Conservation (phyloP, 2,888 invertebrate genomes). For the Cephus runcator region DNA sequence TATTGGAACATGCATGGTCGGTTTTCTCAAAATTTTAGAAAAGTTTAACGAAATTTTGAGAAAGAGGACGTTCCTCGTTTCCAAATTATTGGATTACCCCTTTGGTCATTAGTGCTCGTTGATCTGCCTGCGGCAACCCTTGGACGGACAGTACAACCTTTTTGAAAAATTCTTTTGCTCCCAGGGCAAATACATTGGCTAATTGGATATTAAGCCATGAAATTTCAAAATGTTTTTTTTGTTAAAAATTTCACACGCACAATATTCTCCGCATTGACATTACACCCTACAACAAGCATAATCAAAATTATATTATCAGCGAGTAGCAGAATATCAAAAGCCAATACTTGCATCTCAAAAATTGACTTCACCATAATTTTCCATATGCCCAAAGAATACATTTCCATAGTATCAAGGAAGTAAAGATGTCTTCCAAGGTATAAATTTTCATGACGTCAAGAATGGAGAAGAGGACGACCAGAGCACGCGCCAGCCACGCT, state of each 20-base stretch:
- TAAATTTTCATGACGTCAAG: neutral
- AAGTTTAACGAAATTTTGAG: neutral
- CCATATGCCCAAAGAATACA: neutral
- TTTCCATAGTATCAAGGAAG: neutral
- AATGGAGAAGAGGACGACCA: neutral
- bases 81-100: conserved; percentile 1
- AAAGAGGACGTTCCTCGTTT: neutral
- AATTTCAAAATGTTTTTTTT: neutral
- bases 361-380: neutral
- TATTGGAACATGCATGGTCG: neutral
- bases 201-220: neutral
- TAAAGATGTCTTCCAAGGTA: neutral
- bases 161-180: neutral
- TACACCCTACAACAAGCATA: neutral
- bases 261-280: neutral
- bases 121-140: neutral
- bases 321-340: neutral
- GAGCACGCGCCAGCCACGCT: conserved; percentile 9
- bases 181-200: neutral
- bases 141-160: neutral
- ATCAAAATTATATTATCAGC: neutral
- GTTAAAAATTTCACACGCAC: neutral
- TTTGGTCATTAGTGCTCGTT: conserved; percentile 1
- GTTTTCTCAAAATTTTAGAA: neutral
- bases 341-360: neutral